phyloP scores from a whole-genome alignment of 1,140 invertebrate genomes.

The Drosophila pseudoobscura region DNA sequence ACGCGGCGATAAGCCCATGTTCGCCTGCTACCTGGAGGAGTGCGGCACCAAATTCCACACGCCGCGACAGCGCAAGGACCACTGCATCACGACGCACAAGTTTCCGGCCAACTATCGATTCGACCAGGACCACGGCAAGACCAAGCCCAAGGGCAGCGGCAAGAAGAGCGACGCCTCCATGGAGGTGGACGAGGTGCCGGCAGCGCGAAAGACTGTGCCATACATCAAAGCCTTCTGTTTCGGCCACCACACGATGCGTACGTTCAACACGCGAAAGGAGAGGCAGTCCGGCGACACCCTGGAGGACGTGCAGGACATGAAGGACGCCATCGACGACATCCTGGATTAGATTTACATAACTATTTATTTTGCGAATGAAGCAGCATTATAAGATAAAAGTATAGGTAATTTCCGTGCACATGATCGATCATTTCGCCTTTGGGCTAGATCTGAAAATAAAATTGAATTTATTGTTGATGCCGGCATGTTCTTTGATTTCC shows the following conservation, averaged over 20 bases:
- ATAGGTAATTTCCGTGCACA: slow-evolving; percentile 45
- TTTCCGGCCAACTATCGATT: slow-evolving; percentile 88
- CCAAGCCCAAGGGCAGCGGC: slow-evolving; percentile 26
- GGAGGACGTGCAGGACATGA: slow-evolving; percentile 47
- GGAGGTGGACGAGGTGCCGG: slow-evolving; percentile 47
- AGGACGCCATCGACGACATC: slow-evolving; percentile 58
- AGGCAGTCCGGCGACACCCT: slow-evolving; percentile 24
- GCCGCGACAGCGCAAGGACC: slow-evolving; percentile 85
- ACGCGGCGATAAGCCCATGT: slow-evolving; percentile 86
- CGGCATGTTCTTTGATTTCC: neutral
- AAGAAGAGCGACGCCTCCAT: slow-evolving; percentile 23
- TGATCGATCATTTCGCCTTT: slow-evolving; percentile 69
- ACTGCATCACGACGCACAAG: slow-evolving; percentile 87
- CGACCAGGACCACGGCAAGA: slow-evolving; percentile 56
- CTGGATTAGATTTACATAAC: slow-evolving; percentile 49
- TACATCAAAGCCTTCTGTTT: slow-evolving; percentile 51
- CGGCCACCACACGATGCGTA: slow-evolving; percentile 43
- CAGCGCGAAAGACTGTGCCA: neutral
- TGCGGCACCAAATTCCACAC: slow-evolving; percentile 86
- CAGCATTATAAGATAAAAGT: slow-evolving; percentile 41
- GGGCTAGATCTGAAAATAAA: slow-evolving; percentile 58
- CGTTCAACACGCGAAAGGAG: slow-evolving; percentile 38
- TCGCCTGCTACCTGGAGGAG: slow-evolving; percentile 87
- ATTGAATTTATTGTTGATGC: slow-evolving; percentile 26
- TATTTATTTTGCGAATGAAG: slow-evolving; percentile 67